These are phyloP conservation scores for Cariama cristata DNA, from an alignment of 2,113 vertebrate species.

Conservation along the genomic window DNA sequence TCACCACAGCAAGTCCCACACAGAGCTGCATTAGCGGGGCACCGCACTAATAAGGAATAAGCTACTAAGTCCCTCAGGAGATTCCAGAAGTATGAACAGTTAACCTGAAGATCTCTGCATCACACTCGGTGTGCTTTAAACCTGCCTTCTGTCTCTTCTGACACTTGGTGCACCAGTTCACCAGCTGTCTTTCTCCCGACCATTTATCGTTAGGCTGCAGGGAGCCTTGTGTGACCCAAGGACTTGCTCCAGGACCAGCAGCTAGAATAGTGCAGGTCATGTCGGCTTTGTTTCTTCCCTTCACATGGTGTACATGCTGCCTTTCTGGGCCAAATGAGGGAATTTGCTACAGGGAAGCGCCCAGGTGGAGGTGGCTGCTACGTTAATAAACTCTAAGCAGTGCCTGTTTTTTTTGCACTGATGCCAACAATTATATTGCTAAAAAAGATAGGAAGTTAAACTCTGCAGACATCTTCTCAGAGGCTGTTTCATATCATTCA, in stretches of 20 bases:
- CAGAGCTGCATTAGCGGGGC: not conserved
- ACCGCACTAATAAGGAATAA: fast-evolving
- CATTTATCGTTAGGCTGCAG: not conserved
- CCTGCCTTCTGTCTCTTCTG: not conserved
- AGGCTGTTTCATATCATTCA: not conserved
- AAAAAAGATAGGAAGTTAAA: not conserved
- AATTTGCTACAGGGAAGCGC: not conserved
- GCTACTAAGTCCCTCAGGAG: not conserved
- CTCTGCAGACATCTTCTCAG: not conserved
- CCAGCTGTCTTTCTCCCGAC: not conserved
- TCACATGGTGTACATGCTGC: fast-evolving
- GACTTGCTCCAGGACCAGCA: not conserved
- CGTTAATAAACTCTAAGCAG: not conserved
- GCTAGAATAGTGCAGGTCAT: not conserved
- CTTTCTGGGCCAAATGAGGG: not conserved
- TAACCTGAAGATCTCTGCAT: not conserved
- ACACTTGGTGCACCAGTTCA: fast-evolving
- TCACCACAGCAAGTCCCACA: fast-evolving
- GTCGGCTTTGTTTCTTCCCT: not conserved
- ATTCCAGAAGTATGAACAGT: not conserved
- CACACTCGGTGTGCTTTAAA: not conserved
- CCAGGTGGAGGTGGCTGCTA: not conserved
- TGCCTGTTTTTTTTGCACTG: not conserved
- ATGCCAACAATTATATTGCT: not conserved
- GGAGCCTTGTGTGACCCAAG: fast-evolving